phyloP scores from a whole-genome alignment of 2,113 vertebrate species.

The Sardina pilchardus region DNA sequence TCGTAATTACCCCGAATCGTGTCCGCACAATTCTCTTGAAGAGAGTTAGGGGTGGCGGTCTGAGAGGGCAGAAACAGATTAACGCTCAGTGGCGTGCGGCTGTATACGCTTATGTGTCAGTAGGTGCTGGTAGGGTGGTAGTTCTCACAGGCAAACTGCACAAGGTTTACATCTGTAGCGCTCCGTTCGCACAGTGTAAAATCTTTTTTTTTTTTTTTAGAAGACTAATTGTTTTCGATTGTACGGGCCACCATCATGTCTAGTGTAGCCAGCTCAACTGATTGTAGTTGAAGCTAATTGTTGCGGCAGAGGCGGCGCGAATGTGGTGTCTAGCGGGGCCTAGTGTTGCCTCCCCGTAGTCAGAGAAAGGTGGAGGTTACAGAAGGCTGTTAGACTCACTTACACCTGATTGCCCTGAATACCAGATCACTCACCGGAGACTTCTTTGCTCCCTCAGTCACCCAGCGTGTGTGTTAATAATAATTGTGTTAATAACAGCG shows the following conservation, averaged over 20 bases:
- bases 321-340: no score
- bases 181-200: no score
- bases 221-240: no score
- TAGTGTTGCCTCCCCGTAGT: no score
- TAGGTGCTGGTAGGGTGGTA: neutral
- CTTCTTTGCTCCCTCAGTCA: neutral
- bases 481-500: neutral
- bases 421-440: neutral
- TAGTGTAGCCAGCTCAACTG: no score
- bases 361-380: neutral
- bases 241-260: no score
- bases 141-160: neutral
- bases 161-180: no score
- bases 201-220: no score
- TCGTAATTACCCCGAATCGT: conserved; percentile 48
- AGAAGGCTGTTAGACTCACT: neutral
- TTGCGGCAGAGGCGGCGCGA: no score
- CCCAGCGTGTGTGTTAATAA: neutral
- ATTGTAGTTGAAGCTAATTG: no score
- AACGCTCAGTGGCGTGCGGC: neutral
- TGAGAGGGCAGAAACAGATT: conserved; percentile 33
- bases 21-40: neutral
- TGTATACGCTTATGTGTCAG: neutral
- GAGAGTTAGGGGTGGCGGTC: neutral
- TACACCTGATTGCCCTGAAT: neutral